phyloP scores from a whole-genome alignment of 2,888 invertebrate genomes.

The Caenorhabditis afra region DNA sequence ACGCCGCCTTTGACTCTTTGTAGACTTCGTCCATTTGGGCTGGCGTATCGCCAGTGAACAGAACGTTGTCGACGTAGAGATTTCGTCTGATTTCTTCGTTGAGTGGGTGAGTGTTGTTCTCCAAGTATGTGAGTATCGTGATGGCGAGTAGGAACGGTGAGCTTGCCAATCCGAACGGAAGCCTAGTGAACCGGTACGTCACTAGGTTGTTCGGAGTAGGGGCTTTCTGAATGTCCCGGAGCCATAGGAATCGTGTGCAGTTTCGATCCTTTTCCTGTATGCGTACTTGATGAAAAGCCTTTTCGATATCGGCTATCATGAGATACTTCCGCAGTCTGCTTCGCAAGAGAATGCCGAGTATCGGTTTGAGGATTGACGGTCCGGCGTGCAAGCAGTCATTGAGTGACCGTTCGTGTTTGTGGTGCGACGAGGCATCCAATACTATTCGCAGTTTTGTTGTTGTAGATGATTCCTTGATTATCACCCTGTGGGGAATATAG shows the following conservation, averaged over 20 bases:
- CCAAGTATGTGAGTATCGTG: constrained; percentile 33
- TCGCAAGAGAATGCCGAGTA: constrained; percentile 50
- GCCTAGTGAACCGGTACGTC: constrained; percentile 50
- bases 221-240: constrained; percentile 46
- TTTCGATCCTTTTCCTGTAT: constrained; percentile 57
- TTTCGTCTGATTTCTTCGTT: constrained; percentile 3
- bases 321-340: constrained; percentile 23
- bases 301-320: constrained; percentile 65
- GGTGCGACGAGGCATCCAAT: constrained; percentile 49
- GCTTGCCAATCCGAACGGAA: constrained; percentile 65
- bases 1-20: constrained; percentile 1
- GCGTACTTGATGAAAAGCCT: constrained; percentile 68
- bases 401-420: constrained; percentile 22
- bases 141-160: constrained; percentile 61
- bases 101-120: constrained; percentile 1
- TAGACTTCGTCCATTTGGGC: background rate
- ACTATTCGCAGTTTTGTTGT: constrained; percentile 60
- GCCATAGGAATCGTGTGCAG: constrained; percentile 60
- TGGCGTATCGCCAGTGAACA: background rate
- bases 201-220: constrained; percentile 55
- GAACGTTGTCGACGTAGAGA: constrained; percentile 30
- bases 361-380: constrained; percentile 35
- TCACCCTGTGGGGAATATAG: constrained; percentile 58
- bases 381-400: constrained; percentile 61
- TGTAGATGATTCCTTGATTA: constrained; percentile 39